Conservation (phyloP, 2,888 invertebrate species). For the Heliothis peltigera region DNA sequence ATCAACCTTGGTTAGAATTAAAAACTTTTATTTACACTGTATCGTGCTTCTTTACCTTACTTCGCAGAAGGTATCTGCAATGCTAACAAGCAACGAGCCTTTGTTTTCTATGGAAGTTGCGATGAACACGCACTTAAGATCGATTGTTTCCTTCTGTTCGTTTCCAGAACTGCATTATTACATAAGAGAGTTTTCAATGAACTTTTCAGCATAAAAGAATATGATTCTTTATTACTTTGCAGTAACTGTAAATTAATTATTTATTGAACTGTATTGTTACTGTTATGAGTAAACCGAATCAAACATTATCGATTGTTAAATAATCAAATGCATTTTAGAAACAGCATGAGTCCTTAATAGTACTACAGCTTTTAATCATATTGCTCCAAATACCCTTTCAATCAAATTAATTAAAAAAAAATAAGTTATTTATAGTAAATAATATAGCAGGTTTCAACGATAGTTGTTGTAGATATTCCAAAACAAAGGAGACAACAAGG, state of each 20-base stretch:
- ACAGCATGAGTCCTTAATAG: background rate
- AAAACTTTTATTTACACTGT: background rate
- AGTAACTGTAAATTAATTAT: background rate
- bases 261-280: background rate
- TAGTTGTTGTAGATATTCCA: slow-evolving; percentile 28
- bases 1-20: background rate
- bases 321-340: background rate
- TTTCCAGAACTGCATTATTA: slow-evolving; percentile 17
- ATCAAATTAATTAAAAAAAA: background rate
- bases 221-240: no score
- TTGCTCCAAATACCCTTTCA: background rate
- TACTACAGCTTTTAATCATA: background rate
- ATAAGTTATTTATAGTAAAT: slow-evolving; percentile 3
- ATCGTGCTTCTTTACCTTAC: background rate
- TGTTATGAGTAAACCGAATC: no score
- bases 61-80: slow-evolving; percentile 15
- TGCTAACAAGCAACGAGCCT: slow-evolving; percentile 4
- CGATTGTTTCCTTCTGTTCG: slow-evolving; percentile 7
- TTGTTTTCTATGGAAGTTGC: background rate
- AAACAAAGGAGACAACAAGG: slow-evolving; percentile 36
- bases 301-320: background rate
- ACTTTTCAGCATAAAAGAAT: background rate
- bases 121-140: slow-evolving; percentile 9
- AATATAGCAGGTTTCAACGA: slow-evolving; percentile 8
- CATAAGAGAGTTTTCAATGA: slow-evolving; percentile 23